A percentile compares a stretch with the other conserved stretches of the same genome.
These are phyloP conservation scores for Heliornis fulica DNA, from an alignment of 2,113 vertebrate genomes.

Conservation along the genomic window DNA sequence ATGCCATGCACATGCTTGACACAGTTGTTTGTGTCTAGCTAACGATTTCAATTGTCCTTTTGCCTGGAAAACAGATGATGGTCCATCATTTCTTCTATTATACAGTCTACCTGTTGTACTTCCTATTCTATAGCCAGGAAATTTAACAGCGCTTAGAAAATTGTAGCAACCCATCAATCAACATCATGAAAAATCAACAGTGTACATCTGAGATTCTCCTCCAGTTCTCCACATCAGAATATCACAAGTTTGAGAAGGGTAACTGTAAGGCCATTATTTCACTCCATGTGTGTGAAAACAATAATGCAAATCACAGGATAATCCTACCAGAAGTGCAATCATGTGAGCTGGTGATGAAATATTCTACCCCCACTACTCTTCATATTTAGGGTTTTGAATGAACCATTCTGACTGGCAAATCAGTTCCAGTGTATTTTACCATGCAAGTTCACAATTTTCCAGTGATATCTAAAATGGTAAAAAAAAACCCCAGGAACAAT, in stretches of 20 bases:
- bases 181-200: background rate
- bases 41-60: background rate
- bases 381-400: background rate
- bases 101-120: background rate
- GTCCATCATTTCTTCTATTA: background rate
- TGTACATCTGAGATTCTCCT: background rate
- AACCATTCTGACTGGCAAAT: background rate
- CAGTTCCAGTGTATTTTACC: background rate
- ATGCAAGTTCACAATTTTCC: background rate
- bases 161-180: background rate
- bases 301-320: background rate
- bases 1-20: background rate
- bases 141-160: background rate
- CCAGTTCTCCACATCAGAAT: background rate
- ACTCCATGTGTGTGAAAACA: background rate
- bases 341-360: background rate
- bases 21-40: background rate
- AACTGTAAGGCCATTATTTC: background rate
- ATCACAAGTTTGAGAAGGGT: background rate
- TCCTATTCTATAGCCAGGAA: background rate
- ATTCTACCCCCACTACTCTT: background rate
- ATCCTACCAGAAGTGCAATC: background rate
- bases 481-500: background rate
- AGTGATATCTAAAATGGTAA: background rate
- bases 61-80: background rate